These are phyloP conservation scores for Acleris sparsana DNA, from an alignment of 2,888 invertebrate species.

Conservation along the genomic window DNA sequence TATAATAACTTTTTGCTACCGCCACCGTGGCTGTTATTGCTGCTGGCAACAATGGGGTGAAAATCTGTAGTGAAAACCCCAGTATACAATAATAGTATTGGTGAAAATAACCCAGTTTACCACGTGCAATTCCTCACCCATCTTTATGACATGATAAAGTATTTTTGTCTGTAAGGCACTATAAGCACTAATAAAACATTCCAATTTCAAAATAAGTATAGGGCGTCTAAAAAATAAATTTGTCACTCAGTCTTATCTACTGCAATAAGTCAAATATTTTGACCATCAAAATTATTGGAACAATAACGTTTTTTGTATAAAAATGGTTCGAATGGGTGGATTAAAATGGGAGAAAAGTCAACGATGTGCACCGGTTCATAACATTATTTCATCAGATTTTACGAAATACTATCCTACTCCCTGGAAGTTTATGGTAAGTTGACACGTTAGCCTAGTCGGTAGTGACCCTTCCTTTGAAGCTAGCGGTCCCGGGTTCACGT, in stretches of 20 bases:
- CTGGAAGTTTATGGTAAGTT: conserved; percentile 81
- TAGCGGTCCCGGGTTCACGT: too few species aligned
- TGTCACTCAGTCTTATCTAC: neutral
- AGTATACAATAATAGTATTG: too few species aligned
- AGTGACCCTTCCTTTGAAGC: too few species aligned
- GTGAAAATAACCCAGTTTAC: too few species aligned
- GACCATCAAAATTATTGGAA: conserved; percentile 6
- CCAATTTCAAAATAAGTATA: conserved; percentile 1
- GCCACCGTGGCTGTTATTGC: too few species aligned
- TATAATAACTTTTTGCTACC: too few species aligned
- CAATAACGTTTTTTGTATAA: conserved; percentile 32
- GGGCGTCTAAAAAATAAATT: neutral
- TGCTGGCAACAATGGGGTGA: too few species aligned
- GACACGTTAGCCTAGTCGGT: too few species aligned
- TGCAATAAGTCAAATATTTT: neutral
- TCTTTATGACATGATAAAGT: neutral
- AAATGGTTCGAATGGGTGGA: conserved; percentile 64
- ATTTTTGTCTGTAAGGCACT: neutral
- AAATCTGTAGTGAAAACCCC: too few species aligned
- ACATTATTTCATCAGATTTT: conserved; percentile 83
- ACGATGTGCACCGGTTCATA: conserved; percentile 74
- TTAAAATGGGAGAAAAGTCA: conserved; percentile 80
- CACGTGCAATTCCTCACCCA: too few species aligned
- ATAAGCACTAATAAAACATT: neutral
- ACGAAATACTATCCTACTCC: conserved; percentile 76